Evolutionary conservation across 2,888 invertebrate genomes (phyloP).

Genomic region (Phaedon cochleariae): DNA sequence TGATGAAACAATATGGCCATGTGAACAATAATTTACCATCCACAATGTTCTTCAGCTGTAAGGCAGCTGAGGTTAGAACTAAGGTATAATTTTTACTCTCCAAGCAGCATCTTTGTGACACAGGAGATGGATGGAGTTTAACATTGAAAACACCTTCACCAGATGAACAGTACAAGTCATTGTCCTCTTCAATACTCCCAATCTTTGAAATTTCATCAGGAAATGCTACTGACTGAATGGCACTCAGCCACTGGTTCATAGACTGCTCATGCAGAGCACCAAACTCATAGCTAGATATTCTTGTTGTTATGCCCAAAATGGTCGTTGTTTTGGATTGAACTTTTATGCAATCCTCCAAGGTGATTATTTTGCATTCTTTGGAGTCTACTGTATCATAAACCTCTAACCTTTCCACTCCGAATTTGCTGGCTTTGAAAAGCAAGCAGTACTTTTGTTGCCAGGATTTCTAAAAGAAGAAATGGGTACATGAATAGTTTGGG

Average conservation of each 20-base stretch:
- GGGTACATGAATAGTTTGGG: background rate
- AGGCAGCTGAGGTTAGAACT: constrained; percentile 77
- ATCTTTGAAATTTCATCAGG: constrained; percentile 68
- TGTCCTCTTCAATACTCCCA: constrained; percentile 81
- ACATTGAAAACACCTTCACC: constrained; percentile 82
- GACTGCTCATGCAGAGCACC: constrained; percentile 75
- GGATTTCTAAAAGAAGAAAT: constrained; percentile 72
- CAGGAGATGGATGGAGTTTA: constrained; percentile 79
- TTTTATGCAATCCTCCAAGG: constrained; percentile 88
- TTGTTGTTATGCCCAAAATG: constrained; percentile 76
- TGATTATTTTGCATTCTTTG: constrained; percentile 69
- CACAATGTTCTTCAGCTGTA: constrained; percentile 76
- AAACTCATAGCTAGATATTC: constrained; percentile 66
- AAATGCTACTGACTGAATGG: constrained; percentile 84
- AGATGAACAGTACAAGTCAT: constrained; percentile 87
- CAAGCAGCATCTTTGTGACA: constrained; percentile 78
- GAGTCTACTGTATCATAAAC: constrained; percentile 80
- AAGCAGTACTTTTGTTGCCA: constrained; percentile 83
- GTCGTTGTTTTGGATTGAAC: constrained; percentile 73
- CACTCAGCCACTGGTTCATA: constrained; percentile 79
- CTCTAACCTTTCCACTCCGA: constrained; percentile 86
- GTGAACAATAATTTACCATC: constrained; percentile 74
- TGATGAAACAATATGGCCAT: constrained; percentile 86
- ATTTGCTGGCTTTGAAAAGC: constrained; percentile 82
- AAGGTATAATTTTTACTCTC: constrained; percentile 75